A percentile compares a stretch with the other conserved stretches of the same genome.
These are phyloP conservation scores for Dasyurus viverrinus DNA, from an alignment of 2,113 vertebrate genomes.

Conservation along the genomic window DNA sequence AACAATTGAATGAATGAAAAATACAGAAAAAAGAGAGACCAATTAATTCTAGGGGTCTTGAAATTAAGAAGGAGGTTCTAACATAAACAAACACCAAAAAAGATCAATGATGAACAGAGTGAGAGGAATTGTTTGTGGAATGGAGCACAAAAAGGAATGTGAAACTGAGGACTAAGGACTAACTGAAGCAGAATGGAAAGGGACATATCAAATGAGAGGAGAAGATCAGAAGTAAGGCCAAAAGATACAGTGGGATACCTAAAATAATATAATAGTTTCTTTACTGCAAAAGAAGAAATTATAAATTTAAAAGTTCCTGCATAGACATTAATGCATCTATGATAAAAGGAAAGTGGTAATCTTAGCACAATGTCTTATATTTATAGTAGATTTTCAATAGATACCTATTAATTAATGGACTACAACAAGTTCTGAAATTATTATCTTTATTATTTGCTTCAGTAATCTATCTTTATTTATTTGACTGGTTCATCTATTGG, in stretches of 20 bases:
- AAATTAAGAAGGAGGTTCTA: background rate
- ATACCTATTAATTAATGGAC: background rate
- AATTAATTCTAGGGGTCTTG: background rate
- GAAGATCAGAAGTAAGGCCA: background rate
- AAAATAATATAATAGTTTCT: background rate
- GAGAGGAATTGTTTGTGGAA: background rate
- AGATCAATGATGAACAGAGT: background rate
- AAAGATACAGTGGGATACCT: background rate
- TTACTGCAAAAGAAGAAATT: background rate
- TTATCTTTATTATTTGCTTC: background rate
- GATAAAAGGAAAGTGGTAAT: background rate
- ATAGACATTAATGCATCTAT: background rate
- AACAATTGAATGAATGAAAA: background rate
- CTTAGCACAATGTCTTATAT: background rate
- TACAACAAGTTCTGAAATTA: background rate
- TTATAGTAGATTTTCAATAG: background rate
- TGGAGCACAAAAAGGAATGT: background rate
- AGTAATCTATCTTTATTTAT: background rate
- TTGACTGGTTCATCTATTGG: background rate
- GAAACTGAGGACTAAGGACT: background rate
- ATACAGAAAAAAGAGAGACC: background rate
- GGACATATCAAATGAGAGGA: background rate
- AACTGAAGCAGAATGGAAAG: background rate
- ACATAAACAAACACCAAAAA: background rate
- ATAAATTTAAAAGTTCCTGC: background rate